A percentile compares a stretch with the other conserved stretches of the same genome.
Conservation (phyloP, 92 coral and sea anemone genomes). For the Porites cylindrica region DNA sequence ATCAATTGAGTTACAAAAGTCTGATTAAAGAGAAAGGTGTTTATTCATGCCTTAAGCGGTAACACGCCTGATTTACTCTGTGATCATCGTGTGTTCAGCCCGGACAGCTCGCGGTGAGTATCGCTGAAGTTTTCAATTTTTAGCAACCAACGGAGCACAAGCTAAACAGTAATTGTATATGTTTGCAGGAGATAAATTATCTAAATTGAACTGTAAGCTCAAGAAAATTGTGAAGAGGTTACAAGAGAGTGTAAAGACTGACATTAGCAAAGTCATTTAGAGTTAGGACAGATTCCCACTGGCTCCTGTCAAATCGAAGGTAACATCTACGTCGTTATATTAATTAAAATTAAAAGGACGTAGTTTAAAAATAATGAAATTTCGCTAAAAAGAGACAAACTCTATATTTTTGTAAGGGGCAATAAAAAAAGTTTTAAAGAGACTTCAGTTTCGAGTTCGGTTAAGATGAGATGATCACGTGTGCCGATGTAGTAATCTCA, state of each 20-base stretch:
- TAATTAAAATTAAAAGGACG: neutral
- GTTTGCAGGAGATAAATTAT: constrained; percentile 16
- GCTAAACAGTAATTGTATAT: constrained; percentile 12
- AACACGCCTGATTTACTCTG: constrained; percentile 20
- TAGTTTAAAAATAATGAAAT: neutral
- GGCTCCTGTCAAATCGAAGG: neutral
- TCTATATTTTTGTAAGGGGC: neutral
- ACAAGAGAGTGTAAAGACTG: neutral
- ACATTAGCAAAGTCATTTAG: neutral
- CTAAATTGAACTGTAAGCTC: neutral
- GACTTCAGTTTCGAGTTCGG: no score
- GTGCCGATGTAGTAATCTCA: neutral
- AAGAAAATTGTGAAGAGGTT: neutral
- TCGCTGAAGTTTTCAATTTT: neutral
- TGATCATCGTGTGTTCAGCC: neutral
- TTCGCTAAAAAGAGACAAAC: neutral
- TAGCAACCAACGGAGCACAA: constrained; percentile 20
- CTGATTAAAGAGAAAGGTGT: constrained; percentile 25
- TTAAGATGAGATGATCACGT: no score
- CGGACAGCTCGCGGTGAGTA: constrained; percentile 13
- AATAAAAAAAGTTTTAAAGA: neutral
- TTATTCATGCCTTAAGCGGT: neutral
- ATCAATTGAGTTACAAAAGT: constrained; percentile 22
- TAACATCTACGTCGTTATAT: neutral
- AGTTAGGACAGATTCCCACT: neutral